Conservation (phyloP, 2,113 vertebrate genomes). For the Microcebus lehilahytsara region DNA sequence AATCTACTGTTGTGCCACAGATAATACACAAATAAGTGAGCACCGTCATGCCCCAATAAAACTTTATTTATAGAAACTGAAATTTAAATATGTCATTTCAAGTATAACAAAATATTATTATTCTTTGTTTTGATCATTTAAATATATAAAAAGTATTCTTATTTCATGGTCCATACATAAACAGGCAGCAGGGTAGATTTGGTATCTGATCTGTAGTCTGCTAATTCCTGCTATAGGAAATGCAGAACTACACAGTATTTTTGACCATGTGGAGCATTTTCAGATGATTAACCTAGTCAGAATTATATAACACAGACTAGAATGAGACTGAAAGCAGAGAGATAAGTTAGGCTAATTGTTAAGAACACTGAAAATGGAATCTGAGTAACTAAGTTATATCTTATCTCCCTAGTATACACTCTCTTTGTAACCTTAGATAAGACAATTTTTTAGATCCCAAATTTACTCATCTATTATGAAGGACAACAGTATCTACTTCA, state of each 20-base stretch:
- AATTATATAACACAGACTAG: not conserved
- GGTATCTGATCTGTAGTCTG: not conserved
- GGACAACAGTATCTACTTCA: not conserved
- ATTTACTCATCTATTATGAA: not conserved
- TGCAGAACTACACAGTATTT: not conserved
- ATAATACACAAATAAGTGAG: not conserved
- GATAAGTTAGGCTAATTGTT: not conserved
- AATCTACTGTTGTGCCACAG: not conserved
- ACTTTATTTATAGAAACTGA: not conserved
- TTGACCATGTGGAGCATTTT: not conserved
- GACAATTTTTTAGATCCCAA: not conserved
- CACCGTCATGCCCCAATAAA: not conserved
- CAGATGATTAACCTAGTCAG: constrained; percentile 26
- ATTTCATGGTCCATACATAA: not conserved
- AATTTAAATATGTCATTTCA: constrained; percentile 23
- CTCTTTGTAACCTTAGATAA: not conserved
- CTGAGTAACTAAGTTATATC: constrained; percentile 18
- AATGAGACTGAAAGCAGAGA: not conserved
- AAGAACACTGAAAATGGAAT: not conserved
- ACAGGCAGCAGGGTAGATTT: not conserved
- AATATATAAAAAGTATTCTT: not conserved
- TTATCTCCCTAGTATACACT: not conserved
- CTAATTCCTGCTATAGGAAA: not conserved
- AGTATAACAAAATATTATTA: not conserved
- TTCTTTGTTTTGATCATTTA: constrained; percentile 20